These are phyloP conservation scores for Oscheius sp. DNA, from an alignment of 1,140 invertebrate species.

Conservation along the genomic window DNA sequence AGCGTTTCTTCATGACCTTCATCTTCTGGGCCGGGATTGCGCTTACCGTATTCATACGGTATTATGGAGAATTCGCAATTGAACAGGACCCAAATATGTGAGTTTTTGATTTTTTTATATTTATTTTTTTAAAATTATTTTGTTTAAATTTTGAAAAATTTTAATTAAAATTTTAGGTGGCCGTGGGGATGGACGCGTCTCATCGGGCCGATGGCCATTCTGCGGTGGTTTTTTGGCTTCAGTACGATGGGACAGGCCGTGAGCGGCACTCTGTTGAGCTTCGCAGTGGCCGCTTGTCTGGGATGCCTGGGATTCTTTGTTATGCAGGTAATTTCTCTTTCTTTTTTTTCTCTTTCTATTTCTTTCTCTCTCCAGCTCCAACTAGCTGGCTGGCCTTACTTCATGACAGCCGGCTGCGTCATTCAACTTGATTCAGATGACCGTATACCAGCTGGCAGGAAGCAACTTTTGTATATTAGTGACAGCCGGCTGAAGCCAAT, in stretches of 20 bases:
- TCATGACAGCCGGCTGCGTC: too few relatives aligned
- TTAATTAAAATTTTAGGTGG: not conserved
- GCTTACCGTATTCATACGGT: conserved; percentile 14
- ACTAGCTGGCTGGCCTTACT: too few relatives aligned
- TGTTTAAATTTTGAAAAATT: not conserved
- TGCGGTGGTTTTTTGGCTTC: conserved; percentile 8
- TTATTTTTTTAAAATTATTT: not conserved
- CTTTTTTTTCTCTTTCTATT: too few relatives aligned
- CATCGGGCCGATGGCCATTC: conserved; percentile 2
- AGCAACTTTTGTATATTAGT: too few relatives aligned
- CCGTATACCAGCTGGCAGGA: too few relatives aligned
- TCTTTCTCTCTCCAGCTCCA: too few relatives aligned
- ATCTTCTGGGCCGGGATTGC: conserved; percentile 50
- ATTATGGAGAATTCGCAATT: conserved; percentile 33
- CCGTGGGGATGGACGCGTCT: conserved; percentile 9
- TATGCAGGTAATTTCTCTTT: conserved; percentile 29
- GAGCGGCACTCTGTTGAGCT: conserved; percentile 20
- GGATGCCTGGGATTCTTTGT: conserved; percentile 32
- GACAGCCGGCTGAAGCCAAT: too few relatives aligned
- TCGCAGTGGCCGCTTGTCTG: conserved; percentile 10
- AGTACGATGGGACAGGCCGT: not conserved
- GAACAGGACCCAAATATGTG: conserved; percentile 18
- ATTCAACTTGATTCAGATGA: too few relatives aligned
- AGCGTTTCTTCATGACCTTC: conserved; percentile 62
- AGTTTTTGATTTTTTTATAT: not conserved